Evolutionary conservation across 2,797 vertebrate species (phyloP), one percentile per base, ranked within the genome.

Genomic region (Halcyon smyrnensis): DNA sequence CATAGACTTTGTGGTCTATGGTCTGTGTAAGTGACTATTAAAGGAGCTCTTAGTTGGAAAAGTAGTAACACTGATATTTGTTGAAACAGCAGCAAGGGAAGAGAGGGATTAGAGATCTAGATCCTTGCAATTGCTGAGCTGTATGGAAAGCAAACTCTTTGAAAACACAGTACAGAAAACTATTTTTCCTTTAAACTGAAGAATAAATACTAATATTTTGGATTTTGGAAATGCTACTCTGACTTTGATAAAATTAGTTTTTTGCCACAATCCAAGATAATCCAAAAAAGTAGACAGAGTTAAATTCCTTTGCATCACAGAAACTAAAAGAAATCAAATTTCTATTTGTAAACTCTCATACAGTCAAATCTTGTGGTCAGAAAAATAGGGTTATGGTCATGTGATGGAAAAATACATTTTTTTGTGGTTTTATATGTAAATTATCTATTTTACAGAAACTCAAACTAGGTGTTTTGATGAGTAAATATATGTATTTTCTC

Each of bases 31-130:
- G 81, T 59, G 81, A 45, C 75, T 73, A 56, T 90, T 89, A 65
- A 95, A 91, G 92, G 94, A 78, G 60, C 27, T 62, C 92, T 97
- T 86, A 76, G 81, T 60, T 75, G 15, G 79, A 77, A 95, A 87
- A 97, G 92, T 78, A 91, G 78, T 3, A 41, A 87, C 91, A 73
- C 90, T 64, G 73, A 87, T 78, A 67, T 87, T 84, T 95, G 41
- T 95, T 93, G 91, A 62, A 86, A 60, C 18, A 41, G 34, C 9
- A 76, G 46, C 30, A 85, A 73, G 8, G 32, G 34, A 48, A 75
- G 20, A 20, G 25, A 63, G 21, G 14, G 30, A 23, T 28, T 9
- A 36, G 45, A 76, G 62, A 78, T 24, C 81, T 62, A 91, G 56
- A 62, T 51, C 28, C 34, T 13, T 70, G 37, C 17, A 25, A 82